Conservation (phyloP, 2,888 invertebrate species). For the Phanerotoma sp. region DNA sequence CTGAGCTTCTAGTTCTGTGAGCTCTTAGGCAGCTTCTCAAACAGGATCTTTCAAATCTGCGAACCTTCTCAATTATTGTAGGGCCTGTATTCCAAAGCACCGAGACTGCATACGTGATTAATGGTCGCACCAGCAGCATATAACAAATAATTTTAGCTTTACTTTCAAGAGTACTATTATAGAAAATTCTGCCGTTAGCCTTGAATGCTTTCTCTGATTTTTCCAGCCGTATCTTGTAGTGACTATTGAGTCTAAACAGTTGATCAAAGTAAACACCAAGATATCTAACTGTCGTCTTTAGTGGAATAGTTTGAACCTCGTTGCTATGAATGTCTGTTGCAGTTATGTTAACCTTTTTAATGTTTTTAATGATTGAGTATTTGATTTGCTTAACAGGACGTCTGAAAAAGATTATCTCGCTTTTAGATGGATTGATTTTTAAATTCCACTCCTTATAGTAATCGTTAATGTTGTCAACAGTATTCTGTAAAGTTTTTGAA, state of each 20-base stretch:
- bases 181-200: background rate
- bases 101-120: conserved; percentile 8
- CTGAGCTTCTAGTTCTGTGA: conserved; percentile 2
- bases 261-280: background rate
- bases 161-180: background rate
- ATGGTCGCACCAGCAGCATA: background rate
- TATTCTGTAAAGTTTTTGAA: background rate
- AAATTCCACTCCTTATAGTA: background rate
- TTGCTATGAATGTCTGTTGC: too few species aligned
- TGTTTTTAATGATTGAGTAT: background rate
- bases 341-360: background rate
- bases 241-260: background rate
- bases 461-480: background rate
- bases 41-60: conserved; percentile 25
- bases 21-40: conserved; percentile 13
- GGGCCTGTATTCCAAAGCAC: conserved; percentile 13
- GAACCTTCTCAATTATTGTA: conserved; percentile 16
- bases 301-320: too few species aligned
- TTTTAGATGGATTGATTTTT: background rate
- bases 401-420: background rate
- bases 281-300: background rate
- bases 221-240: background rate
- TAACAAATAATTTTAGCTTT: background rate
- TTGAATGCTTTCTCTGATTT: conserved; percentile 1
- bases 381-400: background rate